Percentiles rank a stretch among this genome's conserved stretches.
Conservation (phyloP, 2,113 vertebrate genomes). For the Asarcornis scutulata region DNA sequence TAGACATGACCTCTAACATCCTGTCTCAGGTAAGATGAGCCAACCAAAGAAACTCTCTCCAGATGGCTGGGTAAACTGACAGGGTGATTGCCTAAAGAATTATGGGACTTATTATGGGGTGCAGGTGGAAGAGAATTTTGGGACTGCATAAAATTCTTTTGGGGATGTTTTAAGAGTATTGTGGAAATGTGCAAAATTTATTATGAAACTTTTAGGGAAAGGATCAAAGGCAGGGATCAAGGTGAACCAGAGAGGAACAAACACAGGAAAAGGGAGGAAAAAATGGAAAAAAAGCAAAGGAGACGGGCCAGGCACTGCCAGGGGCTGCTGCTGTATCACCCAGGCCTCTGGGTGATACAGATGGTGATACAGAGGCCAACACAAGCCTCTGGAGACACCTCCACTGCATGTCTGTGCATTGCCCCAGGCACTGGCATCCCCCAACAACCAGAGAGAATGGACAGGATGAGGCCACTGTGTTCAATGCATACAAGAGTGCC, state of each 20-base stretch:
- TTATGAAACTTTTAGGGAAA: background rate
- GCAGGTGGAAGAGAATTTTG: background rate
- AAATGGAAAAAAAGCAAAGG: background rate
- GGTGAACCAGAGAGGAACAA: background rate
- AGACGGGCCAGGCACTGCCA: background rate
- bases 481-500: accelerated
- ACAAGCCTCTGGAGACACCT: background rate
- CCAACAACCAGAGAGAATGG: accelerated
- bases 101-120: background rate
- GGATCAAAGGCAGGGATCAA: background rate
- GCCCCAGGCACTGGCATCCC: background rate
- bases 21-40: background rate
- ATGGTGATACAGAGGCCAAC: too few species aligned
- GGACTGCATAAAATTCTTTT: background rate
- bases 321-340: background rate
- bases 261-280: background rate
- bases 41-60: background rate
- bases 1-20: background rate
- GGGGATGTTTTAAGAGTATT: background rate
- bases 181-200: background rate
- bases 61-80: background rate
- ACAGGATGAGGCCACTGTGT: background rate
- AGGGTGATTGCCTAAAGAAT: background rate
- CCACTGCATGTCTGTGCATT: background rate
- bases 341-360: too few species aligned